Evolutionary conservation across 2,888 invertebrate genomes (phyloP), one percentile per base, ranked within the genome.

Genomic region (Stenchaetothrips biformis): DNA sequence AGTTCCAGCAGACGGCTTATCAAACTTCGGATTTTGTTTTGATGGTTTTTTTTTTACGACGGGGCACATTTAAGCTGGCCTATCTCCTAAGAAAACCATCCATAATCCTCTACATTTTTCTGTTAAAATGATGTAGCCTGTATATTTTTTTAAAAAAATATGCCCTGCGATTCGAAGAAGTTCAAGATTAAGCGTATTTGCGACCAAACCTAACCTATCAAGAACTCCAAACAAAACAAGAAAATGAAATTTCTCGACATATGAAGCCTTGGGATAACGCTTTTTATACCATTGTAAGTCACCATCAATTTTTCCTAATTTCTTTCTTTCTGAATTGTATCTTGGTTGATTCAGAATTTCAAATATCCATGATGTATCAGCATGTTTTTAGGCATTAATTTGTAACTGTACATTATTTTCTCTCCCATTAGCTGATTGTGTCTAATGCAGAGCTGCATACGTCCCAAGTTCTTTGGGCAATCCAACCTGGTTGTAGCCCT

Each of bases 371-470:
- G 1, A 0, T 7, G 11, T 25, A 25, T 25, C 25, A 59, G 59
- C 59, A 18, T 18, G 18, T n/a, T n/a, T n/a, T n/a, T n/a, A 59
- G 59, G 4, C 6, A 59, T 6, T 18, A 59, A 6, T 59, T 13
- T 13, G 6, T 59, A n/a, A n/a, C n/a, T n/a, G n/a, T n/a, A n/a
- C 18, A 18, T 18, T 18, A 59, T 59, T 59, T 6, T 59, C 6
- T 59, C 2, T 18, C 2, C 18, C 4, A 13, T 59, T 16, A 59
- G 59, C 21, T 74, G 37, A 37, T 25, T 7, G 8, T 21, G 8
- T 74, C 67, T 74, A 74, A 74, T 74, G 67, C 67, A 74, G 67
- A 74, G 67, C 67, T 74, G 67, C 25, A 74, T 74, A 25, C 67
- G 67, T 8, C 67, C 67, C 25, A 74, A 74, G 25, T 25, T 74